phyloP scores from a whole-genome alignment of 2,797 vertebrate genomes.

The Nannoperca australis region DNA sequence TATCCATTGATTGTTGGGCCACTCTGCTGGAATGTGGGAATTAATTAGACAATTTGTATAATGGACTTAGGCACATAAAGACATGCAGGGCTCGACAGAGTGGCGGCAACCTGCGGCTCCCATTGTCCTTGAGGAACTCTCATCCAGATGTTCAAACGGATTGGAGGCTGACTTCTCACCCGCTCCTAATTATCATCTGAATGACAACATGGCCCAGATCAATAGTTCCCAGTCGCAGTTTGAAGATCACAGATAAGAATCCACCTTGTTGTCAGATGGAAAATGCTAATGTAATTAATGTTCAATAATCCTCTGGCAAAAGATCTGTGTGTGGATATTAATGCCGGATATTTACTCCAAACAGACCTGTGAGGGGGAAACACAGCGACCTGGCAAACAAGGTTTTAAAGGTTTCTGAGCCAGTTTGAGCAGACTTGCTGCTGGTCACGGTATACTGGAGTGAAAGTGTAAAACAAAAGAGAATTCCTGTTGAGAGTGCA shows the following conservation, averaged over 20 bases:
- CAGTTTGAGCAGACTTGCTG: constrained; percentile 20
- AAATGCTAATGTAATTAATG: constrained; percentile 87
- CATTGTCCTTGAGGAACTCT: constrained; percentile 88
- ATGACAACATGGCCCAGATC: constrained; percentile 96
- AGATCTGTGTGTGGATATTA: constrained; percentile 71
- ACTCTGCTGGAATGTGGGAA: constrained; percentile 75
- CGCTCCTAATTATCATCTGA: constrained; percentile 96
- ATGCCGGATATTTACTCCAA: constrained; percentile 73
- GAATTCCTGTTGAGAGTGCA: constrained; percentile 60
- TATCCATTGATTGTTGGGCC: constrained; percentile 69
- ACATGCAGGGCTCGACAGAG: constrained; percentile 61
- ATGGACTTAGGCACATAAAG: constrained; percentile 78
- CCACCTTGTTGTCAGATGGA: constrained; percentile 86
- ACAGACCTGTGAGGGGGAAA: constrained; percentile 35
- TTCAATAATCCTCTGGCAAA: constrained; percentile 77
- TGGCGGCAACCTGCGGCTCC: constrained; percentile 77
- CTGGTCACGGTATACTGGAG: constrained; percentile 3
- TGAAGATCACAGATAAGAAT: constrained; percentile 93
- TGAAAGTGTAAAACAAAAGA: constrained; percentile 44
- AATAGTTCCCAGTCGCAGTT: constrained; percentile 95
- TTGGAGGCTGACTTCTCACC: constrained; percentile 92
- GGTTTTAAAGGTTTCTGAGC: constrained; percentile 19
- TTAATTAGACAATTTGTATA: constrained; percentile 86
- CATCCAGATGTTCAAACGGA: constrained; percentile 87
- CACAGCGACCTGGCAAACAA: constrained; percentile 22